Evolutionary conservation across 2,113 vertebrate species (phyloP), one percentile per base, ranked within the genome.

Genomic region (Protobothrops flavoviridis): DNA sequence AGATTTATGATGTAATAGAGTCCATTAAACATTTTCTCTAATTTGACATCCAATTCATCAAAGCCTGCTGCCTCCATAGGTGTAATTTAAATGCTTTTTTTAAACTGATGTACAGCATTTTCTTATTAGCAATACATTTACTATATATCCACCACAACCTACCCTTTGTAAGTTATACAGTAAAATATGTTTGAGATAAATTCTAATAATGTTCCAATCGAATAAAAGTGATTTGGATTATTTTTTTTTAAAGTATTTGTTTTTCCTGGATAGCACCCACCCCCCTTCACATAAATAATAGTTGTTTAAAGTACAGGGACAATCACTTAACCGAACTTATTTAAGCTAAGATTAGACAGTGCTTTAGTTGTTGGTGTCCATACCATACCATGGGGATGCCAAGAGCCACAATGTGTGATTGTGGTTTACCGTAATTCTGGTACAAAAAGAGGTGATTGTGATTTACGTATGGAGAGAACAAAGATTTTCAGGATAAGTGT

Each of bases 21-120:
- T 92, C 90, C 87, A 24, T 89, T 93, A 81, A 50, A 2, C 48
- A 91, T 21, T 95, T 90, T 15, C 89, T 92, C 86, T 92, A 95
- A 96, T 95, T 94, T 95, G 94, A 95, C 95, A 93, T 96, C 24
- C 90, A 89, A 95, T 96, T 94, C 88, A 94, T 96, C 95, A 92
- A 55, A 1, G 89, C 90, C 93, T 88, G 0, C 0, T 90, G 92
- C 89, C 93, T 93, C 74, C 74, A 59, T 93, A 96, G 95, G 93
- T 96, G 93, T 94, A 90, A 3, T 10, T 6, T 1, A 93, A 94
- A 95, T 53, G 55, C 52, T 91, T 43, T 74, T 39, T 53, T 1
- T 9, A 85, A 69, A 57, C 61, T 89, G 64, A 90, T 33, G 56
- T 26, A 64, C 12, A 26, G 45, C 33, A 48, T 69, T 33, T 92